Percentiles rank a stretch among this genome's conserved stretches.
phyloP scores from a whole-genome alignment of 2,797 vertebrate genomes.

The Picus viridis region DNA sequence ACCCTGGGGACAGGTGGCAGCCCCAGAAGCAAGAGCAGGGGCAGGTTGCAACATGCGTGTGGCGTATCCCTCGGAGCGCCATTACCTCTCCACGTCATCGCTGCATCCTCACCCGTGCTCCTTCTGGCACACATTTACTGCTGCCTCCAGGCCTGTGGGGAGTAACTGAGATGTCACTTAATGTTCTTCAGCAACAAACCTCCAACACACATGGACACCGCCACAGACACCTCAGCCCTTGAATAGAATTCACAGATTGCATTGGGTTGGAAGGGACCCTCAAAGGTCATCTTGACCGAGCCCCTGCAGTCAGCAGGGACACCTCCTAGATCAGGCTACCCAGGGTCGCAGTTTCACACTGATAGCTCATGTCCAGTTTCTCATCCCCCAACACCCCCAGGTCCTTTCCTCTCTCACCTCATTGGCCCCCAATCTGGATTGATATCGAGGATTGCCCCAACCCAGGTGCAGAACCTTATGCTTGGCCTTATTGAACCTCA shows the following conservation, averaged over 20 bases:
- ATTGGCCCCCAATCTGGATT: no score
- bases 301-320: no score
- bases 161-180: background rate
- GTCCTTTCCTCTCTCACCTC: no score
- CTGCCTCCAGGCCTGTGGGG: slow-evolving; percentile 34
- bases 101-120: slow-evolving; percentile 36
- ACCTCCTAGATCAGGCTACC: no score
- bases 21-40: slow-evolving; percentile 59
- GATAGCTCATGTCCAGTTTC: no score
- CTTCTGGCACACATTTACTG: slow-evolving; percentile 3
- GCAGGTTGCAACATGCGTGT: slow-evolving; percentile 72
- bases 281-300: no score
- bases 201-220: background rate
- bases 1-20: background rate
- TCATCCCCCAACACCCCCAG: no score
- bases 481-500: no score
- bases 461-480: no score
- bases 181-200: background rate
- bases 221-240: background rate
- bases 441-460: no score
- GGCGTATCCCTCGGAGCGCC: slow-evolving; percentile 34
- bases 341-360: no score
- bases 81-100: background rate
- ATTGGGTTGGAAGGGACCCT: no score
- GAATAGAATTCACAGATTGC: background rate